These are phyloP conservation scores for Agrilus mali DNA, from an alignment of 2,888 invertebrate species.

Conservation along the genomic window DNA sequence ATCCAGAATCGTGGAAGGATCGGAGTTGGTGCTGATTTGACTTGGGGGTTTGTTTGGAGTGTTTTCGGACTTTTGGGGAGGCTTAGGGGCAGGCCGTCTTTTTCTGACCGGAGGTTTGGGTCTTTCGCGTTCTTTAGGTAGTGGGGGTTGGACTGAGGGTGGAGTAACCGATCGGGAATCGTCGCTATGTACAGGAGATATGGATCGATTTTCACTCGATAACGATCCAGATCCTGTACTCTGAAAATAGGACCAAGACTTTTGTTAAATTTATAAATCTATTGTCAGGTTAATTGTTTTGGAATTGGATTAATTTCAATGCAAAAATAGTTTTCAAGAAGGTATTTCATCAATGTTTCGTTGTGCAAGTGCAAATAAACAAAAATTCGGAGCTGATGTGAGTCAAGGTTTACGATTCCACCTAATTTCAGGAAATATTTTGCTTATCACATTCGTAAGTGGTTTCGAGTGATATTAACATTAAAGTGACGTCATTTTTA, in stretches of 20 bases:
- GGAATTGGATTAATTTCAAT: too few species aligned
- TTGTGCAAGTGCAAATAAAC: too few species aligned
- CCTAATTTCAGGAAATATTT: too few species aligned
- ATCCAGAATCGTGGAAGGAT: constrained; percentile 11
- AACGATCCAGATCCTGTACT: constrained; percentile 32
- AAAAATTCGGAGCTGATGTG: too few species aligned
- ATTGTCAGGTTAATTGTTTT: too few species aligned
- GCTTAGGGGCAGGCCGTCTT: constrained; percentile 45
- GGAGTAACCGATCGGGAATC: constrained; percentile 37
- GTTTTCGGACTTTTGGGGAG: constrained; percentile 28
- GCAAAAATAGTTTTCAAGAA: too few species aligned
- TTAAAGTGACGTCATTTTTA: too few species aligned
- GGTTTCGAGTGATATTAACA: too few species aligned
- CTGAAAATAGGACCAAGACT: constrained; percentile 16
- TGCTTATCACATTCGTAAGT: too few species aligned
- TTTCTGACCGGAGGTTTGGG: constrained; percentile 42
- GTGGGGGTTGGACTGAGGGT: constrained; percentile 24
- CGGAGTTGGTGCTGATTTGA: constrained; percentile 13
- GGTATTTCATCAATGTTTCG: too few species aligned
- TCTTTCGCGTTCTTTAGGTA: constrained; percentile 24
- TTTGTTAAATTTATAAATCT: too few species aligned
- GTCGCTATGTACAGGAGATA: constrained; percentile 49
- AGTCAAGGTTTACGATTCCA: too few species aligned
- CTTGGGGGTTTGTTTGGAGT: constrained; percentile 18
- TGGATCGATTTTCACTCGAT: constrained; percentile 32